Evolutionary conservation across 2,888 invertebrate species (phyloP).

Genomic region (Acanthoscelides obtectus): DNA sequence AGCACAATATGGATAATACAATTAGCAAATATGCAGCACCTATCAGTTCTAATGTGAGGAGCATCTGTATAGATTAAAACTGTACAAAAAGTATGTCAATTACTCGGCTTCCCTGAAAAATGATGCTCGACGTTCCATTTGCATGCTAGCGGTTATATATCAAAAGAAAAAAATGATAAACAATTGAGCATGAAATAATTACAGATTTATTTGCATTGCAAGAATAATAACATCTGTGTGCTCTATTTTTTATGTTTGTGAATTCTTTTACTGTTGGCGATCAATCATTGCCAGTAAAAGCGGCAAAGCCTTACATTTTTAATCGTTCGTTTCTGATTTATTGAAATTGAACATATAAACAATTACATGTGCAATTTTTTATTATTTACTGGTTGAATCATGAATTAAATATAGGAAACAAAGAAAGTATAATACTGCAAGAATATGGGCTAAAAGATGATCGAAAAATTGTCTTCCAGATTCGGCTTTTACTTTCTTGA

Average conservation of each 20-base stretch:
- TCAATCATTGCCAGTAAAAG: neutral
- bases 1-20: too few relatives aligned
- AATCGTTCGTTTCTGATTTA: neutral
- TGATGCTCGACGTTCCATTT: neutral
- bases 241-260: neutral
- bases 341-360: neutral
- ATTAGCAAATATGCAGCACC: too few relatives aligned
- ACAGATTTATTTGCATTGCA: neutral
- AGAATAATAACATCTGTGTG: neutral
- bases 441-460: too few relatives aligned
- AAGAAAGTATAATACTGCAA: too few relatives aligned
- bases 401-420: too few relatives aligned
- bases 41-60: too few relatives aligned
- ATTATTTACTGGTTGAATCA: too few relatives aligned
- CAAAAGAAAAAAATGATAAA: neutral
- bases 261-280: neutral
- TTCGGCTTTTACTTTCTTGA: too few relatives aligned
- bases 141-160: neutral
- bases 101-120: neutral
- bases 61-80: too few relatives aligned
- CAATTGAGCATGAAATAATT: neutral
- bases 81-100: neutral
- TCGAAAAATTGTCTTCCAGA: too few relatives aligned
- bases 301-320: neutral
- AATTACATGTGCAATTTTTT: neutral